Conservation (phyloP, 2,888 invertebrate species). For the Physocephala rufipes region DNA sequence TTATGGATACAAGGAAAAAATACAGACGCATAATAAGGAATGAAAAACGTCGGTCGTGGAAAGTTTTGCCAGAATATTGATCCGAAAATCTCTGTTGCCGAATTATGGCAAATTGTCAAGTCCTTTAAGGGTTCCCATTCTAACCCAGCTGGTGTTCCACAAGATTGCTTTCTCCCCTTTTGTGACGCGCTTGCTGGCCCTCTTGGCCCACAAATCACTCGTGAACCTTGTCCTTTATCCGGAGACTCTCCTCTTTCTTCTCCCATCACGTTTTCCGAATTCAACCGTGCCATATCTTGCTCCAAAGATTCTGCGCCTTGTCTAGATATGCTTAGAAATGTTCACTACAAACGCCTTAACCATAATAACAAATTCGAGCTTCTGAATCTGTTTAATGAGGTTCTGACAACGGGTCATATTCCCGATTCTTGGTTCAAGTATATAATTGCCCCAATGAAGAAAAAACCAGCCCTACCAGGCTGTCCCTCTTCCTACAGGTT, state of each 20-base stretch:
- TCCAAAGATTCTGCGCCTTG: background rate
- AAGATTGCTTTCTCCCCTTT: background rate
- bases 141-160: background rate
- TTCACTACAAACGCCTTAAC: no score
- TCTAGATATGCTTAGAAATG: no score
- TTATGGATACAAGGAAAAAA: background rate
- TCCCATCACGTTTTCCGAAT: no score
- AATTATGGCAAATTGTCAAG: background rate
- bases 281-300: background rate
- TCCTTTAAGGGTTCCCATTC: background rate
- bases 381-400: no score
- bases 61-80: background rate
- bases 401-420: no score
- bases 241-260: no score
- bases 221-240: no score
- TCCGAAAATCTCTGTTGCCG: background rate
- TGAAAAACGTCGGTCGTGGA: background rate
- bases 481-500: no score
- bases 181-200: background rate
- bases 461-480: no score
- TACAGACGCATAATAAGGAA: background rate
- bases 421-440: no score
- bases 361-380: no score
- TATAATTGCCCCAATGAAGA: no score
- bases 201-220: background rate